Conservation (phyloP, 2,113 vertebrate genomes). For the Gracilinanus agilis region DNA sequence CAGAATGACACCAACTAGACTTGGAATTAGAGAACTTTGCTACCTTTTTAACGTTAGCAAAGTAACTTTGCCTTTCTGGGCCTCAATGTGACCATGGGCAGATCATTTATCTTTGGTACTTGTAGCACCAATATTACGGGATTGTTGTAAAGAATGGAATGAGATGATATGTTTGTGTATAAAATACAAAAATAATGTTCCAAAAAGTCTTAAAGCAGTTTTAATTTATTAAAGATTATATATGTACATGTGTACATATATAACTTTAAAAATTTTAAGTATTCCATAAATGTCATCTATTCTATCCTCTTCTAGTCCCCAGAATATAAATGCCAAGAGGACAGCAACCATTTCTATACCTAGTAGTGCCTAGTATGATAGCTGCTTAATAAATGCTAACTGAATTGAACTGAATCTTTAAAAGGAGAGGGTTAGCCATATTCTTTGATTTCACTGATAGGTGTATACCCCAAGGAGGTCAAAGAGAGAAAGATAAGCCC, state of each 20-base stretch:
- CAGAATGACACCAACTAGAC: background rate
- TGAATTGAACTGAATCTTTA: background rate
- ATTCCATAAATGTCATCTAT: background rate
- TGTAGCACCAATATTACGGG: background rate
- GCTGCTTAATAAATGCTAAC: background rate
- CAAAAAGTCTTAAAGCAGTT: background rate
- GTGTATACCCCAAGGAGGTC: background rate
- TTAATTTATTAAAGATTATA: background rate
- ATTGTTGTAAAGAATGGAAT: background rate
- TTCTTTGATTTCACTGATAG: background rate
- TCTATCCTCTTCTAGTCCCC: background rate
- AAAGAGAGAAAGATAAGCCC: background rate
- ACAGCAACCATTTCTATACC: background rate
- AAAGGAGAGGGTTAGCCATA: background rate
- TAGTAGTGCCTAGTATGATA: background rate
- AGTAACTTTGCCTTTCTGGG: background rate
- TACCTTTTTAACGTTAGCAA: background rate
- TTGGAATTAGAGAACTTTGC: background rate
- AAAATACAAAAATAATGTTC: background rate
- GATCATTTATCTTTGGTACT: background rate
- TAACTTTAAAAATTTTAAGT: background rate
- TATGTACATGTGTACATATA: background rate
- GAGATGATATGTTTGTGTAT: background rate
- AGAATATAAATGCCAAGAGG: background rate
- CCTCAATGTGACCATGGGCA: background rate